Base-by-base conservation (phyloP, 2,797 vertebrate species). In the Ispidina picta region DNA sequence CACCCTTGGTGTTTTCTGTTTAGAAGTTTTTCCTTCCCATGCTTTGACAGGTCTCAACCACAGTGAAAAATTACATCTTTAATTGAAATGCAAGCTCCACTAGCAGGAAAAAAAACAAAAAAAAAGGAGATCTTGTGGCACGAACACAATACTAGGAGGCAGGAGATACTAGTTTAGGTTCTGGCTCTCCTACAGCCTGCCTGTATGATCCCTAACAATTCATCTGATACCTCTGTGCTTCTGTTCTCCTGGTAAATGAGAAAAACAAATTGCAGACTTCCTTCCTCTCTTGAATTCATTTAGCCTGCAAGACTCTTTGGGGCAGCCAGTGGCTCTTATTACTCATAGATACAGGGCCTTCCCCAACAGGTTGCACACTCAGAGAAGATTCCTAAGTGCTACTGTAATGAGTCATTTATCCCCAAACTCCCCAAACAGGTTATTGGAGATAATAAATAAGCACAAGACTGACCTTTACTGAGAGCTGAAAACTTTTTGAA, bases 191-290 rank as follows among this genome's bases (percentile, higher is more conserved):
- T 74, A 25, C 74, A 77, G 59, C 12, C 35, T 46, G 69, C 12
- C 37, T 54, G 8, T 63, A 44, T 10, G 77, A 54, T 70, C 51
- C 51, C 79, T 55, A 59, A n/a, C 51, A 63, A 91, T 58, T 46
- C 49, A 86, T 76, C 64, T 63, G 74, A 44, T 89, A 83, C 77
- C 46, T 82, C 83, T 82, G 83, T 31, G 58, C 85, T 95, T 86
- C 80, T 89, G 80, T 92, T 95, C 88, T 94, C 31, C 54, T 23
- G 41, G 63, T 58, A 82, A 92, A 95, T 86, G 89, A 92, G 89
- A 92, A 92, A 95, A 94, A 90, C 86, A 88, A 93, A 95, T 92
- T 88, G 68, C 77, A 83, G 86, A 74, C 72, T 95, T 95, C 83
- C 87, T 95, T 94, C 90, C 75, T 77, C 70, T 64, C 54, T 71